phyloP scores from a whole-genome alignment of 2,113 vertebrate genomes.

The Chamaea fasciata region DNA sequence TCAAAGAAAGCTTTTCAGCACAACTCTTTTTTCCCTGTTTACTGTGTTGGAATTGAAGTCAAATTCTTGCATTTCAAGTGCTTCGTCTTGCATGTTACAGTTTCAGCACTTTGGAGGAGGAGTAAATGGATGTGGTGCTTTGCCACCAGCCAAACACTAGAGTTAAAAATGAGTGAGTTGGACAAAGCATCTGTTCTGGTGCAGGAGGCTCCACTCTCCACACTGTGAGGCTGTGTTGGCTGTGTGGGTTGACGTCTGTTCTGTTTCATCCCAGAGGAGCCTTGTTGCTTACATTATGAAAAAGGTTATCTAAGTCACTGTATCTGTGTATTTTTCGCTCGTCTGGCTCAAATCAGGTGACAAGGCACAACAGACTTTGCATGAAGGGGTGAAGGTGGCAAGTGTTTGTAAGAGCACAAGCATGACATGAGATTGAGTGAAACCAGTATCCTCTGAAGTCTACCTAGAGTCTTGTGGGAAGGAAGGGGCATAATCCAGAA shows the following conservation, averaged over 20 bases:
- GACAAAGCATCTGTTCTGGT: neutral
- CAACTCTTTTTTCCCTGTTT: neutral
- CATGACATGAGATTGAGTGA: neutral
- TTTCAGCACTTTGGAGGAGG: neutral
- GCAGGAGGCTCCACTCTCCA: accelerated
- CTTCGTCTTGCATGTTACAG: neutral
- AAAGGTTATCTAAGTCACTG: neutral
- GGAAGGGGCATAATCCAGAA: neutral
- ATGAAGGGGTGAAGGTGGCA: accelerated
- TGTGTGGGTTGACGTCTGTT: neutral
- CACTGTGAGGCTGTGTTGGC: neutral
- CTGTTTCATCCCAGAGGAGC: neutral
- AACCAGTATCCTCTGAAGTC: neutral
- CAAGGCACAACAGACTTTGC: neutral
- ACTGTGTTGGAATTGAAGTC: neutral
- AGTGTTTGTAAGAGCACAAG: neutral
- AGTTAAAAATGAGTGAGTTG: neutral
- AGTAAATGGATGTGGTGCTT: neutral
- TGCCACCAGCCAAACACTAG: neutral
- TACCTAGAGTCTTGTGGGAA: neutral
- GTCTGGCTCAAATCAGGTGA: neutral
- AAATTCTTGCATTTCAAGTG: neutral
- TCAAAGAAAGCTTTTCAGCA: neutral
- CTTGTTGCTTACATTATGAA: neutral
- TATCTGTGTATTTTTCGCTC: neutral